A percentile compares a stretch with the other conserved stretches of the same genome.
These are phyloP conservation scores for Triplophysa dalaica DNA, from an alignment of 2,113 vertebrate species.

Conservation along the genomic window DNA sequence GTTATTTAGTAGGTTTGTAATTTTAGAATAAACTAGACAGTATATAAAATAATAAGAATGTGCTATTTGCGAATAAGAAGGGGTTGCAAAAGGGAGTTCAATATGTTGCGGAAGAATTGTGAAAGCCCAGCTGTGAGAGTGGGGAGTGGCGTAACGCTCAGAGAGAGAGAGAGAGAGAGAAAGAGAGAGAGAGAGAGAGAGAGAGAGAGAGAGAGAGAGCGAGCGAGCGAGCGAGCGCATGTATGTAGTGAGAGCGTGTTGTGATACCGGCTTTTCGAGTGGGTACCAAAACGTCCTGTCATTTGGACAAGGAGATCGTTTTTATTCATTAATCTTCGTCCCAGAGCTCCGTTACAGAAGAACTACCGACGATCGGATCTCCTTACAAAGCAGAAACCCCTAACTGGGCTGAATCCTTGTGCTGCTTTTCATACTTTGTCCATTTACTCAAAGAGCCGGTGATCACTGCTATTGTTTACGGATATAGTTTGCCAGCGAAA, in stretches of 20 bases:
- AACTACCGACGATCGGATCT: not conserved
- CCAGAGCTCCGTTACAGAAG: not conserved
- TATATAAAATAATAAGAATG: not conserved
- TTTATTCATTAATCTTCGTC: not conserved
- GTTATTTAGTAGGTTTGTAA: no score
- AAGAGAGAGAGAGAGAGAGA: conserved; percentile 5
- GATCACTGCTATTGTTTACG: conserved; percentile 4
- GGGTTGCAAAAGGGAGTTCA: not conserved
- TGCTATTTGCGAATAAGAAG: not conserved
- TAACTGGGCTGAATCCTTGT: not conserved
- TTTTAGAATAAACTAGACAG: not conserved
- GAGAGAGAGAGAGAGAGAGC: not conserved
- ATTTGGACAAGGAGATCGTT: not conserved
- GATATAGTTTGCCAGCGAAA: not conserved
- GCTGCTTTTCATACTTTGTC: conserved; percentile 4
- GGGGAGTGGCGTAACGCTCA: conserved; percentile 45
- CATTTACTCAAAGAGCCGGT: conserved; percentile 4
- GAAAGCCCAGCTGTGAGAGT: not conserved
- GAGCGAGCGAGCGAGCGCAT: not conserved
- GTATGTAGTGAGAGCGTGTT: conserved; percentile 13
- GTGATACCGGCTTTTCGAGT: conserved; percentile 53
- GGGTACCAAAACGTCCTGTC: not conserved
- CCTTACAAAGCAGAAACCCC: not conserved
- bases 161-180: conserved; percentile 4
- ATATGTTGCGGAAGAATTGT: not conserved